phyloP scores from a whole-genome alignment of 2,888 invertebrate genomes.

The Nomada fucata region DNA sequence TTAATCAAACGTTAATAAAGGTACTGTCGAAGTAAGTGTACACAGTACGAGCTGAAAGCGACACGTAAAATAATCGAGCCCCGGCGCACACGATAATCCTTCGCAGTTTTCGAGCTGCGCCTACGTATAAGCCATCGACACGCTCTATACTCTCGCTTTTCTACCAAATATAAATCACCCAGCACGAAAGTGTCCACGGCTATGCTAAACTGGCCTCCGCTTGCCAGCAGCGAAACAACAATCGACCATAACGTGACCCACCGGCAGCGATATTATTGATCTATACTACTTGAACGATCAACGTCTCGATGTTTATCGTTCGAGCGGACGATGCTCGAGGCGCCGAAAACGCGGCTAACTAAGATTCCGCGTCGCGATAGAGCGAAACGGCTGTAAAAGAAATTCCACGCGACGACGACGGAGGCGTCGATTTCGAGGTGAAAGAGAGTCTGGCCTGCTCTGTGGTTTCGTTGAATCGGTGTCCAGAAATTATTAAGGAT shows the following conservation, averaged over 20 bases:
- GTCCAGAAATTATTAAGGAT: conserved; percentile 8
- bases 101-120: conserved; percentile 23
- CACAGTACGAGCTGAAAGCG: not conserved
- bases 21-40: no score
- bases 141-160: conserved; percentile 2
- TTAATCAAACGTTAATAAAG: no score
- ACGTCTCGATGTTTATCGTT: conserved; percentile 32
- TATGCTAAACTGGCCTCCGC: conserved; percentile 24
- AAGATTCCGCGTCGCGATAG: conserved; percentile 30
- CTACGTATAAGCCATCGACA: conserved; percentile 15
- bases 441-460: conserved; percentile 81
- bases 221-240: conserved; percentile 33
- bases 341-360: not conserved
- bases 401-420: conserved; percentile 76
- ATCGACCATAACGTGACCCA: conserved; percentile 36
- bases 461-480: conserved; percentile 53
- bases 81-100: not conserved
- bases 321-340: not conserved
- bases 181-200: conserved; percentile 23
- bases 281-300: conserved; percentile 37
- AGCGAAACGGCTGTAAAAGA: conserved; percentile 66
- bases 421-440: conserved; percentile 73
- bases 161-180: conserved; percentile 27
- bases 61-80: not conserved
- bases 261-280: conserved; percentile 37